phyloP scores from a whole-genome alignment of 2,797 vertebrate genomes.

The Galago senegalensis region DNA sequence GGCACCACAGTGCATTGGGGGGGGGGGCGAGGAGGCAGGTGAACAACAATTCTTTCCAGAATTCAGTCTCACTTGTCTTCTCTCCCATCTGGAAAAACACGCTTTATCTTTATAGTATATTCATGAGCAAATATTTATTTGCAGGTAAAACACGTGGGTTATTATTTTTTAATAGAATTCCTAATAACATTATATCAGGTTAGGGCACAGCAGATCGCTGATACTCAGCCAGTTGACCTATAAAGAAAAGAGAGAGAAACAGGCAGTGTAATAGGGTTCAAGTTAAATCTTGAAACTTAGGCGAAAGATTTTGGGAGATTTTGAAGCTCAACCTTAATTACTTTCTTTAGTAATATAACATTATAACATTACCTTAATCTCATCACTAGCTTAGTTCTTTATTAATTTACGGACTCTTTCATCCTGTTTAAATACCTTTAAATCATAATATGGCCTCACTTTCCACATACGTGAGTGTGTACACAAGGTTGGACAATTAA shows the following conservation, averaged over 20 bases:
- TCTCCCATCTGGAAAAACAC: background rate
- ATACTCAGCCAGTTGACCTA: background rate
- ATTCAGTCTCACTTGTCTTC: too few species aligned
- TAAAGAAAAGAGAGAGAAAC: background rate
- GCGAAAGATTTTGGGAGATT: background rate
- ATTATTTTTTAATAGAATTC: background rate
- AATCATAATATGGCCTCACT: background rate
- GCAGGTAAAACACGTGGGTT: background rate
- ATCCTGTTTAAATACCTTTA: background rate
- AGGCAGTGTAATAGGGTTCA: background rate
- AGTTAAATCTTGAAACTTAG: background rate
- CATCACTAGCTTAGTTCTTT: background rate
- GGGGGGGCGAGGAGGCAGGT: background rate
- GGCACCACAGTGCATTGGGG: accelerated
- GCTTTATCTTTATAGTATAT: background rate
- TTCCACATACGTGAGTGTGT: background rate
- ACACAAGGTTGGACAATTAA: too few species aligned
- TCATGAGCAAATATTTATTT: background rate
- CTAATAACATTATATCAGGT: background rate
- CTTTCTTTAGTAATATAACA: background rate
- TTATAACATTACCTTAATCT: background rate
- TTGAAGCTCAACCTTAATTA: background rate
- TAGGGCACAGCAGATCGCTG: background rate
- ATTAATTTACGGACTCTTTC: background rate
- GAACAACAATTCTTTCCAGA: background rate